phyloP scores from a whole-genome alignment of 2,113 vertebrate genomes.

The Guaruba guarouba region DNA sequence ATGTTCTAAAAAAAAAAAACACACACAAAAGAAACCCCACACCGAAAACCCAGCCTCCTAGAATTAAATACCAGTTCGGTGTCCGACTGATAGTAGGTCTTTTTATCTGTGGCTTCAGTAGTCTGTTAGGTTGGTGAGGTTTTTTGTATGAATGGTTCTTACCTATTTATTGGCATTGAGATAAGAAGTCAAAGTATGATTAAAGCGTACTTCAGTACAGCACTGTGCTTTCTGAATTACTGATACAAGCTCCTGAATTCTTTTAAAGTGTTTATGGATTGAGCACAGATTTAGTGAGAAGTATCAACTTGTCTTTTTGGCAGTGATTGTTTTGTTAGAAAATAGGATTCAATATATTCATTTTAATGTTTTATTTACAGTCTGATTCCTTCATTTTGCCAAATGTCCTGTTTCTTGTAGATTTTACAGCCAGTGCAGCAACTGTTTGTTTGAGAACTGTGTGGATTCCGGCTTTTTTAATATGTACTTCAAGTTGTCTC shows the following conservation, averaged over 20 bases:
- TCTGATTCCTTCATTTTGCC: conserved; percentile 6
- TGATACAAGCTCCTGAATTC: neutral
- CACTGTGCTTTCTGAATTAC: conserved; percentile 1
- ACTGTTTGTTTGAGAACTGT: neutral
- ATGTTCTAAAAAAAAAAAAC: neutral
- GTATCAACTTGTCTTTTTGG: neutral
- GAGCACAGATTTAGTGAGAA: conserved; percentile 2
- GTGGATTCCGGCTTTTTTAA: neutral
- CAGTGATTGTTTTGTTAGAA: conserved; percentile 2
- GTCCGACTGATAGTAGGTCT: neutral
- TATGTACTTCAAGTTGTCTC: neutral
- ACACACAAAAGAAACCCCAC: neutral
- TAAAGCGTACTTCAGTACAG: neutral
- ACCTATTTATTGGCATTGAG: neutral
- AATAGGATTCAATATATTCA: neutral
- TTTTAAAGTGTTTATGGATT: conserved; percentile 11
- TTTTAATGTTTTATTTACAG: conserved; percentile 12
- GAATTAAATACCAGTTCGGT: neutral
- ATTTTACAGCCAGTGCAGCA: neutral
- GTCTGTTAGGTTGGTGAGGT: neutral
- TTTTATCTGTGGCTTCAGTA: neutral
- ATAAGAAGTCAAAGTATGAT: neutral
- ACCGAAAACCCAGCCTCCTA: neutral
- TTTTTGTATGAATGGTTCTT: neutral
- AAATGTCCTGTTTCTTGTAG: neutral